phyloP scores from a whole-genome alignment of 2,888 invertebrate species.

The Listrodromus nycthemerus region DNA sequence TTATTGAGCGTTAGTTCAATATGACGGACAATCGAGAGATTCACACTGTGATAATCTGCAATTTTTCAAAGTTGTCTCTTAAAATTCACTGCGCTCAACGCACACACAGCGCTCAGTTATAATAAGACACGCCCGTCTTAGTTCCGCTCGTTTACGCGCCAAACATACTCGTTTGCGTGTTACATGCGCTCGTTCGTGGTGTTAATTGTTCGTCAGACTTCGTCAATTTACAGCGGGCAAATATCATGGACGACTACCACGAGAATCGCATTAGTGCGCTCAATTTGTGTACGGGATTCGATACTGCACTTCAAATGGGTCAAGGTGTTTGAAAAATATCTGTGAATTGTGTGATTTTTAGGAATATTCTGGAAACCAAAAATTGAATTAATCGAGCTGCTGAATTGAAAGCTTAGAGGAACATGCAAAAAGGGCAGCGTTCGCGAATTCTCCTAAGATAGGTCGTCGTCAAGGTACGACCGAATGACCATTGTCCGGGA shows the following conservation, averaged over 20 bases:
- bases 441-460: too few relatives aligned
- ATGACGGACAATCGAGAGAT: not conserved
- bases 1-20: not conserved
- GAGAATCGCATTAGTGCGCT: not conserved
- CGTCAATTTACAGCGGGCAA: slow-evolving; percentile 44
- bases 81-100: slow-evolving; percentile 35
- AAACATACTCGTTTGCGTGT: not conserved
- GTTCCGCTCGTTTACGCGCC: slow-evolving; percentile 46
- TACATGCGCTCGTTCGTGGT: slow-evolving; percentile 22
- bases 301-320: not conserved
- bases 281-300: not conserved
- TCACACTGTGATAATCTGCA: not conserved
- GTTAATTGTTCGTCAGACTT: slow-evolving; percentile 60
- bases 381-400: too few relatives aligned
- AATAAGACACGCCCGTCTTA: slow-evolving; percentile 24
- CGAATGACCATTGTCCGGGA: too few relatives aligned
- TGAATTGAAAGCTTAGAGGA: too few relatives aligned
- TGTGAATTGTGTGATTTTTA: too few relatives aligned
- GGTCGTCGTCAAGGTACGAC: too few relatives aligned
- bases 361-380: too few relatives aligned
- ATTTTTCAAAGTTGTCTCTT: not conserved
- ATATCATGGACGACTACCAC: slow-evolving; percentile 4
- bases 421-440: too few relatives aligned
- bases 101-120: slow-evolving; percentile 21
- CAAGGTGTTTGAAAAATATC: not conserved